Percentiles rank a stretch among this genome's conserved stretches.
phyloP scores from a whole-genome alignment of 2,797 vertebrate genomes.

The Pipistrellus nathusii region DNA sequence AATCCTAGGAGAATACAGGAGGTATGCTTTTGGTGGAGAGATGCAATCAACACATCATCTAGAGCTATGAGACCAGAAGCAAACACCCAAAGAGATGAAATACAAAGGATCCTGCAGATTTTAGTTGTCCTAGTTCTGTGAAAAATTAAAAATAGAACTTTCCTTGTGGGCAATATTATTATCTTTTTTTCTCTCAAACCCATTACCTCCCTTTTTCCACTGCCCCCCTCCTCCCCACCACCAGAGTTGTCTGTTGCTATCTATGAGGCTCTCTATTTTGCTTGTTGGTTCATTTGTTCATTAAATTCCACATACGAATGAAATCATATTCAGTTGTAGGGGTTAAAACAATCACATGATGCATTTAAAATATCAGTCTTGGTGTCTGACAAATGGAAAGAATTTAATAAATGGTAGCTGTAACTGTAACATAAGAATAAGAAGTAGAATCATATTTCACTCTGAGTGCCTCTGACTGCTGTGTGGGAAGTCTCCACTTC shows the following conservation, averaged over 20 bases:
- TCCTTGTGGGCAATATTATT: not conserved
- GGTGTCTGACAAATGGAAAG: not conserved
- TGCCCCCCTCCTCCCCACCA: too few species aligned
- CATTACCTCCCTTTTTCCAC: too few species aligned
- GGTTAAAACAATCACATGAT: not conserved
- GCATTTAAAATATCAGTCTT: not conserved
- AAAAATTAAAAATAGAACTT: not conserved
- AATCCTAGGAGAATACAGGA: not conserved
- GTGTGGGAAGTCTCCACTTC: not conserved
- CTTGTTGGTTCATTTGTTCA: not conserved
- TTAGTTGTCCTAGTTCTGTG: not conserved
- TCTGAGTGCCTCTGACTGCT: not conserved
- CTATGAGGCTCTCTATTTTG: not conserved
- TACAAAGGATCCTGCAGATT: not conserved
- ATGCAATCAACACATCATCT: not conserved
- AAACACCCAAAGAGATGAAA: not conserved
- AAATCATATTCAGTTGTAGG: not conserved
- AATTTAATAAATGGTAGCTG: not conserved
- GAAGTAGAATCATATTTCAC: not conserved
- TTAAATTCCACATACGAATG: not conserved
- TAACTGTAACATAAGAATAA: not conserved
- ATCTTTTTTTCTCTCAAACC: not conserved
- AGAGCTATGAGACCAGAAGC: not conserved
- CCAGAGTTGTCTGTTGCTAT: not conserved
- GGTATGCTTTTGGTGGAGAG: rapidly evolving